These are phyloP conservation scores for Bettongia penicillata DNA, from an alignment of 2,113 vertebrate species.

Conservation along the genomic window DNA sequence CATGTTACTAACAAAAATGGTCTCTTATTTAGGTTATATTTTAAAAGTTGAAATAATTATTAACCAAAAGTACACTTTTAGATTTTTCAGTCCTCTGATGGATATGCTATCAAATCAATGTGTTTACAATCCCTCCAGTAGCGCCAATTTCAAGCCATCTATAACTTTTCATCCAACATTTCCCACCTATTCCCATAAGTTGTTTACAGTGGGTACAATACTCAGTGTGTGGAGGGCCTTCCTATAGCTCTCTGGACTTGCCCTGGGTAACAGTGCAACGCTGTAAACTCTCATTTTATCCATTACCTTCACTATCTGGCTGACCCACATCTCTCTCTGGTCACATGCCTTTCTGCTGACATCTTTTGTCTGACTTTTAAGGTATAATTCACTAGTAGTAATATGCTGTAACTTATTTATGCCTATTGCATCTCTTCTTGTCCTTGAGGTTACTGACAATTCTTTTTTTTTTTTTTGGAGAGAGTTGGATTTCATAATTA, in stretches of 20 bases:
- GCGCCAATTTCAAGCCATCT: background rate
- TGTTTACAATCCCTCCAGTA: background rate
- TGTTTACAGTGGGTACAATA: background rate
- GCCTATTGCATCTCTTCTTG: background rate
- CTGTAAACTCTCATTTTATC: background rate
- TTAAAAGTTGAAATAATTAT: constrained; percentile 42
- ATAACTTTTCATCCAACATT: background rate
- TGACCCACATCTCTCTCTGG: background rate
- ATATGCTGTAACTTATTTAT: background rate
- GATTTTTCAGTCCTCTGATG: background rate
- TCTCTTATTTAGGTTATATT: constrained; percentile 11
- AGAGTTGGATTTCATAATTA: background rate
- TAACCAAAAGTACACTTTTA: background rate
- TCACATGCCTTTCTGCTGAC: background rate
- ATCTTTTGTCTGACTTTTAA: background rate
- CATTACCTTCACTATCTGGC: background rate
- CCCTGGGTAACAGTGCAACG: background rate
- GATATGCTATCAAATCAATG: background rate
- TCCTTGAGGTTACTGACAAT: background rate
- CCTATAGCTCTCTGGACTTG: background rate
- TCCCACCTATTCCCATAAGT: background rate
- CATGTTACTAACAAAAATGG: constrained; percentile 10
- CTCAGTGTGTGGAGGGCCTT: background rate
- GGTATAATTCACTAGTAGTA: background rate
- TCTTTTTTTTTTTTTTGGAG: background rate